phyloP scores from a whole-genome alignment of 1,140 invertebrate genomes.

The Brachionus paranguensis region DNA sequence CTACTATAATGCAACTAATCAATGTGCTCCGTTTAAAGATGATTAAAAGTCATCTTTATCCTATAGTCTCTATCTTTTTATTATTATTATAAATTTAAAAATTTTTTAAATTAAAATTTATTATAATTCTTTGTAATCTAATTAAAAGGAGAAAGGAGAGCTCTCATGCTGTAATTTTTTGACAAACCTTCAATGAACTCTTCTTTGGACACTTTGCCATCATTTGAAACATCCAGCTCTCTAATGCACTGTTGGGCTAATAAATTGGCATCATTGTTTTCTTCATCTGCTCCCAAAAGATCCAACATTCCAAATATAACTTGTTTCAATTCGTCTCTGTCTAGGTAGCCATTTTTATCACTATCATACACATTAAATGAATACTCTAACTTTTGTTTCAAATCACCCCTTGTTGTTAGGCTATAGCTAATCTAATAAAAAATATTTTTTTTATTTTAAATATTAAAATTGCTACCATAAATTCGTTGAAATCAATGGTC shows the following conservation, averaged over 20 bases:
- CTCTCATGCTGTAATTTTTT: conserved; percentile 11
- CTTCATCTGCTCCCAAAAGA: conserved; percentile 31
- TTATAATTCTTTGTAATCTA: background rate
- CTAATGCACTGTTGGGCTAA: conserved; percentile 25
- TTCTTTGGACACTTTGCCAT: conserved; percentile 21
- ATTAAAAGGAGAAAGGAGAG: conserved; percentile 17
- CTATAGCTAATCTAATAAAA: conserved; percentile 19
- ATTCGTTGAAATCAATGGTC: conserved; percentile 24
- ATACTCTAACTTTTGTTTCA: conserved; percentile 19
- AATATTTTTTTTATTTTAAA: background rate
- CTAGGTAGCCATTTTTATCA: conserved; percentile 18
- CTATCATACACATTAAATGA: conserved; percentile 21
- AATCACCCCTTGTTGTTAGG: conserved; percentile 23
- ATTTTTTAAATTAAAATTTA: background rate
- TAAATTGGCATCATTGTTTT: background rate
- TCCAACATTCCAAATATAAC: conserved; percentile 28
- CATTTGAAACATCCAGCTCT: background rate
- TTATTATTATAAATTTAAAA: too few relatives aligned
- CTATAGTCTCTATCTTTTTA: too few relatives aligned
- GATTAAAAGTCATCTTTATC: too few relatives aligned
- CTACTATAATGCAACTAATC: too few relatives aligned
- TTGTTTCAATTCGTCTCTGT: background rate
- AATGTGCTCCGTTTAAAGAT: too few relatives aligned
- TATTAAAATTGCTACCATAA: background rate
- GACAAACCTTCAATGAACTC: conserved; percentile 37